A percentile compares a stretch with the other conserved stretches of the same genome.
phyloP scores from a whole-genome alignment of 2,888 invertebrate genomes.

The Drosophila fulvimacula region DNA sequence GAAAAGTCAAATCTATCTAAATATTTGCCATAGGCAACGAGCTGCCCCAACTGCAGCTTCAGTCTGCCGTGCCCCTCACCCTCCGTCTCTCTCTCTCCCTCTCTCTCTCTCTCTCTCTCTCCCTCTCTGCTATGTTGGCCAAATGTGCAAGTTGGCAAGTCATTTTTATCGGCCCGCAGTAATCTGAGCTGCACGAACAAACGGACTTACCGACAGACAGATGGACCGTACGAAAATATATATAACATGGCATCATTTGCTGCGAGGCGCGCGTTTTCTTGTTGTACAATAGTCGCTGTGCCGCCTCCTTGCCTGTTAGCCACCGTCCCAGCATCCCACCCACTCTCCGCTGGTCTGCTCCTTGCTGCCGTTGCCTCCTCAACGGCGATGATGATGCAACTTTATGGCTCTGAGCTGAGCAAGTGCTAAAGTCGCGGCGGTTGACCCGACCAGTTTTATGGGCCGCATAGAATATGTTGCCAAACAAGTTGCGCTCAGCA shows the following conservation, averaged over 20 bases:
- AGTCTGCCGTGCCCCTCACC: too few relatives aligned
- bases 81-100: too few relatives aligned
- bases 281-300: constrained; percentile 68
- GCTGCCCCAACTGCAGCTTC: constrained; percentile 32
- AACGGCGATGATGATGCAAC: constrained; percentile 68
- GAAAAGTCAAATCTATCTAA: constrained; percentile 80
- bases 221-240: constrained; percentile 58
- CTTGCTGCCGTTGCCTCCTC: not conserved
- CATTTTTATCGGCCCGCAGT: constrained; percentile 78
- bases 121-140: constrained; percentile 55
- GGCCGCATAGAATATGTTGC: constrained; percentile 67
- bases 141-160: constrained; percentile 79
- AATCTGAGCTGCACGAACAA: constrained; percentile 80
- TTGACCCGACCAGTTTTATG: constrained; percentile 64
- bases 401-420: constrained; percentile 35
- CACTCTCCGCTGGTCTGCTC: constrained; percentile 23
- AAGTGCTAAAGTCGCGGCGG: constrained; percentile 59
- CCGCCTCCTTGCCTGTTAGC: constrained; percentile 8
- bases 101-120: too few relatives aligned
- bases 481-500: constrained; percentile 67
- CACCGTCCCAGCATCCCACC: not conserved
- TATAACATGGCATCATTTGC: constrained; percentile 78
- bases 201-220: constrained; percentile 49
- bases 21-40: constrained; percentile 72
- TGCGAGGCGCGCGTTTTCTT: constrained; percentile 77